A percentile compares a stretch with the other conserved stretches of the same genome.
Evolutionary conservation across 2,888 invertebrate species (phyloP).

Genomic region (Leptinotarsa juncta): DNA sequence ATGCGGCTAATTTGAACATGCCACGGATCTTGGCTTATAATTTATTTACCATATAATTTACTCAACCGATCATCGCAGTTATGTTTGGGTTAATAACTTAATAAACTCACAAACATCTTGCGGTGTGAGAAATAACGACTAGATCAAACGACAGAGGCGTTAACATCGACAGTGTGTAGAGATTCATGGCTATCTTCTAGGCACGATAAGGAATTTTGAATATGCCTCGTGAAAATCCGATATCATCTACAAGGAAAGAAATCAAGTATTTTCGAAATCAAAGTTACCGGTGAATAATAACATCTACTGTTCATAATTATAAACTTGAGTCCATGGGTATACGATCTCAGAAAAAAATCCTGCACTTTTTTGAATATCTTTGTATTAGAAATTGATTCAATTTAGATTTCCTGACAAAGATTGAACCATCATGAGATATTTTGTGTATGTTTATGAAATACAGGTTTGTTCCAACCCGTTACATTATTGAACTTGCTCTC

Average conservation of each 20-base stretch:
- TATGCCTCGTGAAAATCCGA: background rate
- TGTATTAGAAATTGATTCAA: too few species aligned
- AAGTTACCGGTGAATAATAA: too few species aligned
- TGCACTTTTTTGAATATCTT: too few species aligned
- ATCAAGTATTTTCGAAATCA: too few species aligned
- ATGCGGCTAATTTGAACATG: conserved; percentile 50
- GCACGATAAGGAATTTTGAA: conserved; percentile 12
- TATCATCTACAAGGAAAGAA: background rate
- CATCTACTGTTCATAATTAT: too few species aligned
- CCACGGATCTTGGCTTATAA: conserved; percentile 42
- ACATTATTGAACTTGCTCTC: too few species aligned
- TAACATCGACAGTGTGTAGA: conserved; percentile 20
- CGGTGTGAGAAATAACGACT: conserved; percentile 38
- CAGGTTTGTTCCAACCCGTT: too few species aligned
- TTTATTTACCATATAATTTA: conserved; percentile 58
- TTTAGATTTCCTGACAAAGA: too few species aligned
- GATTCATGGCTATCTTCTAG: conserved; percentile 26
- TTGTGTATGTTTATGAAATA: too few species aligned
- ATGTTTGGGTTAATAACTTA: conserved; percentile 61
- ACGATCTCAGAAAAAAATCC: too few species aligned
- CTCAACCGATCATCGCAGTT: conserved; percentile 61
- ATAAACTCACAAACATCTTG: conserved; percentile 55
- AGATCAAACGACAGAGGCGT: conserved; percentile 31
- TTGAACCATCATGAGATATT: too few species aligned
- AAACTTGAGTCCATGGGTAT: too few species aligned